Percentiles rank a stretch among this genome's conserved stretches.
Evolutionary conservation across 2,888 invertebrate genomes (phyloP).

Genomic region (Brenthis daphne): DNA sequence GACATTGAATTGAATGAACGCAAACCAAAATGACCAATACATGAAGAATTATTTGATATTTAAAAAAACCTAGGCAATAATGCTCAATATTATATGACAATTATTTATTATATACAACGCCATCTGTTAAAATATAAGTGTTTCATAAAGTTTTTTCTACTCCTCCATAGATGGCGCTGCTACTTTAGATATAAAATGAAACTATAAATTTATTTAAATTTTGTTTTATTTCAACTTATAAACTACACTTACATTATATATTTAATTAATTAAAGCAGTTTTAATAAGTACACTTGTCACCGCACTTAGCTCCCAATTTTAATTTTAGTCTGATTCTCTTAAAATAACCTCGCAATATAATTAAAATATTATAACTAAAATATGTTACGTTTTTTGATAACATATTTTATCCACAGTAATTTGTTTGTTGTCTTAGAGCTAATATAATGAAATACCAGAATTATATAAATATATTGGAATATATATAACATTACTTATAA

Average conservation of each 20-base stretch:
- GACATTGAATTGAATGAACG: constrained; percentile 59
- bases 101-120: neutral
- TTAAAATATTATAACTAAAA: neutral
- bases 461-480: too few relatives aligned
- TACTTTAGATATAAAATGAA: neutral
- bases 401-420: constrained; percentile 7
- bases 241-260: constrained; percentile 29
- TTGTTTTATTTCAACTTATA: constrained; percentile 40
- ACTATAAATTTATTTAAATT: constrained; percentile 34
- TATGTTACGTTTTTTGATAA: neutral
- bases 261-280: constrained; percentile 65
- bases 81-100: too few relatives aligned
- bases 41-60: too few relatives aligned
- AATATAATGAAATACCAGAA: neutral
- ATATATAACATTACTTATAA: too few relatives aligned
- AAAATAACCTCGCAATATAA: neutral
- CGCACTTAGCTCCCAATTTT: constrained; percentile 37
- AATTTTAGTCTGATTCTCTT: constrained; percentile 23
- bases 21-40: constrained; percentile 41
- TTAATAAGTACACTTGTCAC: constrained; percentile 59
- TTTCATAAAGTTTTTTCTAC: constrained; percentile 19
- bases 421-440: neutral
- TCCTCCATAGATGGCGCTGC: constrained; percentile 46
- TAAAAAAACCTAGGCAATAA: too few relatives aligned
- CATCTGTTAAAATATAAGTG: neutral